Conservation (phyloP, 2,113 vertebrate genomes). For the Hydrochoerus hydrochaeris region DNA sequence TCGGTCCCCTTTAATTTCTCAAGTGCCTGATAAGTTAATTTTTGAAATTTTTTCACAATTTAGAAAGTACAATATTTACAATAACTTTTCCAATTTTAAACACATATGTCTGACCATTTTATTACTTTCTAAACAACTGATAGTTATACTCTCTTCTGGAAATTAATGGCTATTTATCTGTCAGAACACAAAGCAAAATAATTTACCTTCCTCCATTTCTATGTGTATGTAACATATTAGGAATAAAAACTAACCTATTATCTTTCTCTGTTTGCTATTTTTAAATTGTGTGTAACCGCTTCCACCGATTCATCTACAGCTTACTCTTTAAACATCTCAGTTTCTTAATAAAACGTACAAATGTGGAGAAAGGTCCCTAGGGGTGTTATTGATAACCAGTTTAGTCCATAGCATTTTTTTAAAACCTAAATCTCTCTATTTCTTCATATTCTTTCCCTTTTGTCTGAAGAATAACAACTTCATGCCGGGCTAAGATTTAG, state of each 20-base stretch:
- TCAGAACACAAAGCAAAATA: neutral
- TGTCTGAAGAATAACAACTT: neutral
- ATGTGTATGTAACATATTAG: neutral
- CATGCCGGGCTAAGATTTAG: too few species aligned
- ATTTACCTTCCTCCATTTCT: neutral
- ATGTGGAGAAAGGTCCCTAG: neutral
- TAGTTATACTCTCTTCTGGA: neutral
- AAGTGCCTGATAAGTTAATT: neutral
- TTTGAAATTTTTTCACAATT: neutral
- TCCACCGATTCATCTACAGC: neutral
- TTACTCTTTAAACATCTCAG: neutral
- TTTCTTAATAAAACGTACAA: fast-evolving
- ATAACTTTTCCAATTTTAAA: neutral
- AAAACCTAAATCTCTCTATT: neutral
- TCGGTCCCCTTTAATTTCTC: neutral
- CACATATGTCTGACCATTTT: neutral
- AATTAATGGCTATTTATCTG: neutral
- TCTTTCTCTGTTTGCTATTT: neutral
- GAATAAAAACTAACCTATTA: neutral
- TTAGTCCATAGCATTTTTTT: neutral
- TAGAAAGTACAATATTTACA: neutral
- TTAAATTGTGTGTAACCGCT: neutral
- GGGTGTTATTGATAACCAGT: neutral
- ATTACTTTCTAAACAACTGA: neutral
- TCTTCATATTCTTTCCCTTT: neutral